Percentiles rank a stretch among this genome's conserved stretches.
Conservation (phyloP, 2,797 vertebrate genomes). For the Notolepis coatsorum region DNA sequence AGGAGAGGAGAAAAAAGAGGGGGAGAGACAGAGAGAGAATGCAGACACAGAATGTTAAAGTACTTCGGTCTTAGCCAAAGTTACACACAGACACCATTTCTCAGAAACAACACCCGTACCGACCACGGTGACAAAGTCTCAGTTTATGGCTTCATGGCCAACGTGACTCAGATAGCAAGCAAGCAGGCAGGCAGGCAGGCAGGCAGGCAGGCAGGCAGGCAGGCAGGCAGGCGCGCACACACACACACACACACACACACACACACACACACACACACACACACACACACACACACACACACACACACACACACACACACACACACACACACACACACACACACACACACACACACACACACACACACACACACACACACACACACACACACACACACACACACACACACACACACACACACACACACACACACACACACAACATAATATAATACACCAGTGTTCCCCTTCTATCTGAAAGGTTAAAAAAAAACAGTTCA, state of each 20-base stretch:
- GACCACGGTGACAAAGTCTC: slow-evolving; percentile 57
- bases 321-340: slow-evolving; percentile 34
- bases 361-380: slow-evolving; percentile 20
- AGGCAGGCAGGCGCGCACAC: background rate
- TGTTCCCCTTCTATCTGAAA: no score
- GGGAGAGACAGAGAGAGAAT: background rate
- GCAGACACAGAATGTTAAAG: slow-evolving; percentile 12
- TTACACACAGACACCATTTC: slow-evolving; percentile 4
- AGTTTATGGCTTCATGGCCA: slow-evolving; percentile 54
- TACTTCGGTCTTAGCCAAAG: slow-evolving; percentile 18
- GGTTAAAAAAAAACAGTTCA: no score
- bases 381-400: no score
- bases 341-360: background rate
- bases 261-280: background rate
- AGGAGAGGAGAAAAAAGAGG: background rate
- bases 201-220: background rate
- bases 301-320: slow-evolving; percentile 66
- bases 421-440: slow-evolving; percentile 38
- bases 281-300: slow-evolving; percentile 80
- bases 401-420: background rate
- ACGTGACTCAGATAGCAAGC: background rate
- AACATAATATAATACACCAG: no score
- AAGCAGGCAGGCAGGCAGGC: background rate
- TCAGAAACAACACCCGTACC: slow-evolving; percentile 5
- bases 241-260: slow-evolving; percentile 1